phyloP scores from a whole-genome alignment of 2,888 invertebrate genomes.

The Ctenicera cuprea region DNA sequence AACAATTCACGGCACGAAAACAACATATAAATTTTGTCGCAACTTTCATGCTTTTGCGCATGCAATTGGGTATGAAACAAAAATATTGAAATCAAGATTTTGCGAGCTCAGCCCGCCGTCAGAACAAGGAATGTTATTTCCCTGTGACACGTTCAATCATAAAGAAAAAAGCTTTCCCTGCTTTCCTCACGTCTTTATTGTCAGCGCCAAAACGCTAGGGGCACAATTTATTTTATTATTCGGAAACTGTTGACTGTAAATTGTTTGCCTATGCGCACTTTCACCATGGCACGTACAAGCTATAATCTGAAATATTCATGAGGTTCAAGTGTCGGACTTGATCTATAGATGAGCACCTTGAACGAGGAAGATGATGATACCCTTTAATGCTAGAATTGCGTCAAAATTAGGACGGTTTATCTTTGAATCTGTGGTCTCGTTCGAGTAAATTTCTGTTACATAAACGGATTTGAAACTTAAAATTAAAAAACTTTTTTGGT shows the following conservation, averaged over 20 bases:
- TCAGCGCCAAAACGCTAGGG: slow-evolving; percentile 38
- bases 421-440: background rate
- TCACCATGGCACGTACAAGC: slow-evolving; percentile 32
- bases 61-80: slow-evolving; percentile 30
- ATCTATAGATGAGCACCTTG: slow-evolving; percentile 27
- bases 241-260: slow-evolving; percentile 42
- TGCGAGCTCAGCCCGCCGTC: slow-evolving; percentile 37
- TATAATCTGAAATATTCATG: slow-evolving; percentile 41
- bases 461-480: background rate
- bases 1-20: slow-evolving; percentile 27
- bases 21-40: slow-evolving; percentile 34
- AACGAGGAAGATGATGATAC: slow-evolving; percentile 1
- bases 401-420: slow-evolving; percentile 5
- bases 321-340: slow-evolving; percentile 25
- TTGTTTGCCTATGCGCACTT: slow-evolving; percentile 41
- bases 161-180: slow-evolving; percentile 51
- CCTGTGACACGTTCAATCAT: slow-evolving; percentile 51
- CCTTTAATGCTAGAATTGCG: slow-evolving; percentile 12
- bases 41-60: slow-evolving; percentile 25
- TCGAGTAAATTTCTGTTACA: background rate
- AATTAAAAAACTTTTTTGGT: slow-evolving; percentile 5
- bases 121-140: slow-evolving; percentile 48
- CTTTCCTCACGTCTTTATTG: slow-evolving; percentile 51
- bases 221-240: slow-evolving; percentile 51
- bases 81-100: slow-evolving; percentile 50